Percentiles rank a stretch among this genome's conserved stretches.
Conservation (phyloP, 2,797 vertebrate species). For the Prionace glauca region DNA sequence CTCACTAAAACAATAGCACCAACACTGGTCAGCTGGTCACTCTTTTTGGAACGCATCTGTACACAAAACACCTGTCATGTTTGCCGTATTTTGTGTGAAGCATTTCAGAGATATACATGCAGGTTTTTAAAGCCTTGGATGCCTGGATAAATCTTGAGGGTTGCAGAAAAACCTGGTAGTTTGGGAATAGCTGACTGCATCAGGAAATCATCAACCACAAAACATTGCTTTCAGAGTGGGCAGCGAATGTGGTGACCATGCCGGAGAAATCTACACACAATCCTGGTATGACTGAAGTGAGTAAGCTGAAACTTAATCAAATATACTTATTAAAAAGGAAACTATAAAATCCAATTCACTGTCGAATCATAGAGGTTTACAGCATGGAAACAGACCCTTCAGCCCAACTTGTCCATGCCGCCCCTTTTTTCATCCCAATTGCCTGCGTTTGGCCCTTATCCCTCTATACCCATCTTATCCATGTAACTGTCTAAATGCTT, state of each 20-base stretch:
- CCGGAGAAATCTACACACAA: background rate
- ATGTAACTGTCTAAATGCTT: too few species aligned
- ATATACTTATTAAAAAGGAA: background rate
- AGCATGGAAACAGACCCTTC: too few species aligned
- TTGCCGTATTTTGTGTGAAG: background rate
- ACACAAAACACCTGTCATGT: background rate
- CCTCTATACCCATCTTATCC: too few species aligned
- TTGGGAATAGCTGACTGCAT: background rate
- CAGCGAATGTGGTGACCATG: background rate
- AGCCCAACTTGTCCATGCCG: too few species aligned
- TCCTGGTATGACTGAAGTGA: background rate
- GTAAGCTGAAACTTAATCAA: background rate
- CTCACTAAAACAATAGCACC: background rate
- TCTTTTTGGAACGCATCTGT: background rate
- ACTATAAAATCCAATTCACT: background rate
- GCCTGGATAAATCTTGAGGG: background rate
- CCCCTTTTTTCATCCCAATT: too few species aligned
- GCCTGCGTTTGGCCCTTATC: too few species aligned
- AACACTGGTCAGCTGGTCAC: background rate
- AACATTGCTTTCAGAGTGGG: background rate
- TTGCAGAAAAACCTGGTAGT: background rate
- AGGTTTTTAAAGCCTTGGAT: background rate
- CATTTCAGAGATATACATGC: background rate
- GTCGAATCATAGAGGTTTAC: too few species aligned
- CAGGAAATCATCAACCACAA: background rate